Conservation (phyloP, 2,113 vertebrate species). For the Isichthys henryi region DNA sequence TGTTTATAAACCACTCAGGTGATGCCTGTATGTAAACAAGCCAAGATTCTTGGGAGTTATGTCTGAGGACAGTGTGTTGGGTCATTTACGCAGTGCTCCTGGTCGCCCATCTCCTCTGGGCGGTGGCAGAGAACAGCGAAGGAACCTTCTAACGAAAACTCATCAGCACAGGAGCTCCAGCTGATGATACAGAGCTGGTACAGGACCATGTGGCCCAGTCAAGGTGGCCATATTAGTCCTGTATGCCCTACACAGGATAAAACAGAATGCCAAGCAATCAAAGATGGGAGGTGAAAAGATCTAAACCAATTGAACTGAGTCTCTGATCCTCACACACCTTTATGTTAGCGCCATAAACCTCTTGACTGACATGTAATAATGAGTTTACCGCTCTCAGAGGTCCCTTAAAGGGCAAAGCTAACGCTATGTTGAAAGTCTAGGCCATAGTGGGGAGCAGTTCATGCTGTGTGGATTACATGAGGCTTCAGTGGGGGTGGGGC, state of each 20-base stretch:
- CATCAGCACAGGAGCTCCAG: not conserved
- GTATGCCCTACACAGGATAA: not conserved
- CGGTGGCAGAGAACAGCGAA: not conserved
- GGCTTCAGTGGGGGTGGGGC: slow-evolving; percentile 31
- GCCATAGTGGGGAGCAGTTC: slow-evolving; percentile 11
- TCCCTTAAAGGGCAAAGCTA: slow-evolving; percentile 39
- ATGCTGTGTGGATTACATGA: slow-evolving; percentile 58
- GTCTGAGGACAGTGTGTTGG: not conserved
- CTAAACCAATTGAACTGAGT: not conserved
- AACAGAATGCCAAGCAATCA: not conserved
- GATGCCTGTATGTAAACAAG: not conserved
- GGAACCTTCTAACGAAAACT: not conserved
- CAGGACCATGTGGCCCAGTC: not conserved
- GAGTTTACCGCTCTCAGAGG: slow-evolving; percentile 60
- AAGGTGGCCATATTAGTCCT: not conserved
- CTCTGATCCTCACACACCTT: not conserved
- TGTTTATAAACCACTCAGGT: not conserved
- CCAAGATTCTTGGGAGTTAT: not conserved
- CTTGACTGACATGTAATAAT: slow-evolving; percentile 61
- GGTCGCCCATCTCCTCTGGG: not conserved
- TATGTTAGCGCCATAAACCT: not conserved
- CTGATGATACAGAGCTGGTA: not conserved
- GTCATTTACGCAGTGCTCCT: not conserved
- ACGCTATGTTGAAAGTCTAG: slow-evolving; percentile 37
- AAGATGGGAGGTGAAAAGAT: not conserved